Evolutionary conservation across 92 coral and sea anemone genomes (phyloP).

Genomic region (Heliopora coerulea): DNA sequence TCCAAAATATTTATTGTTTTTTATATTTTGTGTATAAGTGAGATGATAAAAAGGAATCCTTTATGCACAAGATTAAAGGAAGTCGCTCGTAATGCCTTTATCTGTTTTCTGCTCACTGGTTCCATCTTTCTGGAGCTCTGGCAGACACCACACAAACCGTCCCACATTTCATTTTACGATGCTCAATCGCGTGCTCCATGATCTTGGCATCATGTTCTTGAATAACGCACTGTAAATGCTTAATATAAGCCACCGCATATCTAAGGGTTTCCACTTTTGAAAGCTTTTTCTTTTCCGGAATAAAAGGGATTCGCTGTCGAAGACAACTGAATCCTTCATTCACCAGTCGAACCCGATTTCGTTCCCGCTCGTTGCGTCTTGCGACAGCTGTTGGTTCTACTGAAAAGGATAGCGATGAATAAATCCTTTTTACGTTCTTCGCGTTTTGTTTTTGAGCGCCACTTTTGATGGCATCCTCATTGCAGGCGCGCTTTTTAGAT

Average conservation of each 20-base stretch:
- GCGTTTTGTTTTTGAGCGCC: neutral
- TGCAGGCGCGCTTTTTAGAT: neutral
- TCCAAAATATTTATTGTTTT: too few relatives aligned
- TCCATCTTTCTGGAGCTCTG: conserved; percentile 34
- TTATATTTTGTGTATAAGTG: too few relatives aligned
- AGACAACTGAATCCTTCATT: conserved; percentile 92
- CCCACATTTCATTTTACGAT: neutral
- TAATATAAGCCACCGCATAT: conserved; percentile 92
- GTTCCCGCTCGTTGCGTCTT: conserved; percentile 85
- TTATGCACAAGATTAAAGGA: neutral
- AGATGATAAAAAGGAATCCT: too few relatives aligned
- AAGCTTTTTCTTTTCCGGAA: conserved; percentile 90
- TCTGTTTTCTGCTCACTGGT: neutral
- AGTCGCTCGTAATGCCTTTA: neutral
- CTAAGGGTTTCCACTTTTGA: conserved; percentile 97
- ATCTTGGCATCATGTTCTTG: conserved; percentile 76
- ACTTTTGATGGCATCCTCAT: neutral
- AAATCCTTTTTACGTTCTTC: neutral
- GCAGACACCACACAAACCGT: conserved; percentile 18
- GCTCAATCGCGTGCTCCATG: neutral
- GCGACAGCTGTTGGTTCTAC: conserved; percentile 88
- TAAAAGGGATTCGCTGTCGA: conserved; percentile 93
- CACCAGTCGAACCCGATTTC: conserved; percentile 95
- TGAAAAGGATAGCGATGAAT: conserved; percentile 59
- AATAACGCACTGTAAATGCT: conserved; percentile 84